Base-by-base conservation (phyloP, 2,113 vertebrate species). In the Addax nasomaculatus region DNA sequence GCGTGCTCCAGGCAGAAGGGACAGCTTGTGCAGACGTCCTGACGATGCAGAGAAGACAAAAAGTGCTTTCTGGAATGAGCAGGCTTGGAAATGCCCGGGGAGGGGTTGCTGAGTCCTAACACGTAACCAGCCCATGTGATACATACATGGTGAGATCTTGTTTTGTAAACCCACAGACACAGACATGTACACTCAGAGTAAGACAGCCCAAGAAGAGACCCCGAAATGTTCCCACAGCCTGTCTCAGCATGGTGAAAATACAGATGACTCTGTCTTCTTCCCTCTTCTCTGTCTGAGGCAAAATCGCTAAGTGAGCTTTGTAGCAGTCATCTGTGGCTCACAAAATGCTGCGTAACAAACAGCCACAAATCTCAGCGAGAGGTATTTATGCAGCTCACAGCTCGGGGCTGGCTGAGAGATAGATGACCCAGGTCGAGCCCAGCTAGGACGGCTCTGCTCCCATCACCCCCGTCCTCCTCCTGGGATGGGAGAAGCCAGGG, bases 221-320 rank as follows among this genome's bases (percentile, higher is more conserved):
- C 5, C 0, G 0, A 47, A 16, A 2, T 3, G 30, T 11, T 83
- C 79, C 16, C 45, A 80, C 88, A 92, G 87, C 51, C 87, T 57
- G 36, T 58, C 87, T 97, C 95, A 88, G 89, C 95, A 97, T 70
- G 30, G 95, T 96, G 15, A 58, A 60, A 30, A 17, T 45, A 27
- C 14, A n/a, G 5, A 25, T 1, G 87, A 57, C 80, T 58, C 17
- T 47, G 49, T 43, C 39, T 85, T 21, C 49, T n/a, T 29, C 64
- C 7, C 4, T 9, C 45, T 8, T 10, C 27, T 19, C 83, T 53
- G 16, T 4, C 7, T 27, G 12, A 10, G 29, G 70, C 53, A 45
- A 1, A 0, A 21, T 30, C 29, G 27, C 39, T 29, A 23, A 16
- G 0, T 7, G 47, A 43, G 6, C 19, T 14, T 2, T 2, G 27